A percentile compares a stretch with the other conserved stretches of the same genome.
phyloP scores from a whole-genome alignment of 2,888 invertebrate genomes.

The Troides aeacus region DNA sequence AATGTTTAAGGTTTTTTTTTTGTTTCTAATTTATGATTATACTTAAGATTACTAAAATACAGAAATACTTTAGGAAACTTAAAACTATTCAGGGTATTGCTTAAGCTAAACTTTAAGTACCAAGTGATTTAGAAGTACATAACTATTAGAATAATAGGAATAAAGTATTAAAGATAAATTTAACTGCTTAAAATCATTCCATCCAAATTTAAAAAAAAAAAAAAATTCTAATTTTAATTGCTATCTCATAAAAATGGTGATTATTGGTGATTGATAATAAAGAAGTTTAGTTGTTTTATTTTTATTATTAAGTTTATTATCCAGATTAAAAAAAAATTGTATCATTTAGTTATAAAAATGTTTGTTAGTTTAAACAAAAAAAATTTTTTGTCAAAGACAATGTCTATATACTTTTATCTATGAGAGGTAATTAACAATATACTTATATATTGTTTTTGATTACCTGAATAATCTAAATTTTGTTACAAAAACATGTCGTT shows the following conservation, averaged over 20 bases:
- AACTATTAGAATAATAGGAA: neutral
- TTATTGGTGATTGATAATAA: neutral
- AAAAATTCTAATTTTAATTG: neutral
- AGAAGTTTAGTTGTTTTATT: neutral
- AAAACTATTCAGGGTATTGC: conserved; percentile 12
- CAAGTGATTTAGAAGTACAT: conserved; percentile 15
- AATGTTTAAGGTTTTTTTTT: conserved; percentile 46
- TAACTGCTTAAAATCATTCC: neutral
- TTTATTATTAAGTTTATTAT: neutral
- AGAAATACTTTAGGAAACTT: neutral
- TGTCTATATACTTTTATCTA: neutral
- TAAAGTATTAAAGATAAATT: conserved; percentile 17
- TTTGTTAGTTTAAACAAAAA: neutral
- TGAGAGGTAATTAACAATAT: conserved; percentile 17
- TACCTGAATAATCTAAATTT: neutral
- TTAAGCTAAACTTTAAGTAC: conserved; percentile 15
- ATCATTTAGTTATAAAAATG: neutral
- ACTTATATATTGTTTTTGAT: conserved; percentile 22
- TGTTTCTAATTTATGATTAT: neutral
- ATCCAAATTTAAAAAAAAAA: neutral
- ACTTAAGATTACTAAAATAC: conserved; percentile 4
- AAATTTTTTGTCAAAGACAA: neutral
- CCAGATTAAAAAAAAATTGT: neutral
- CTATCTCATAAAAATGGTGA: neutral
- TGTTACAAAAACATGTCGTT: neutral